A percentile compares a stretch with the other conserved stretches of the same genome.
Evolutionary conservation across 2,113 vertebrate species (phyloP).

Genomic region (Lathamus discolor): DNA sequence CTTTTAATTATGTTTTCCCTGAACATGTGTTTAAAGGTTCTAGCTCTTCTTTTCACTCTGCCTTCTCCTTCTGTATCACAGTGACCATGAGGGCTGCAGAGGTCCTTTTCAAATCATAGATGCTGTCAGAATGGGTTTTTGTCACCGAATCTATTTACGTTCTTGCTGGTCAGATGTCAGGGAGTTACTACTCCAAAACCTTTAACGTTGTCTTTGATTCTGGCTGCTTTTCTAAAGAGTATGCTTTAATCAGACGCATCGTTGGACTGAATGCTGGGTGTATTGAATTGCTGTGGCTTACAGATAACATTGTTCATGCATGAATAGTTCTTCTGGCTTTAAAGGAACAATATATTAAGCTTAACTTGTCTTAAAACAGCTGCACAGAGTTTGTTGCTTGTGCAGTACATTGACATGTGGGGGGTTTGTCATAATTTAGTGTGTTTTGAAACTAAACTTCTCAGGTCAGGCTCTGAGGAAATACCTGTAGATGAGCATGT

Average conservation of each 20-base stretch:
- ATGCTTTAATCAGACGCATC: neutral
- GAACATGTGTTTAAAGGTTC: neutral
- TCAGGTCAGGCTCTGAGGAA: neutral
- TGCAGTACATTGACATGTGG: neutral
- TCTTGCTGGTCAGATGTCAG: neutral
- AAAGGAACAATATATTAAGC: neutral
- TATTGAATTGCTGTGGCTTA: neutral
- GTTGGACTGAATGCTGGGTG: neutral
- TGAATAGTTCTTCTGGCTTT: neutral
- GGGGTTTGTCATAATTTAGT: neutral
- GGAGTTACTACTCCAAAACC: neutral
- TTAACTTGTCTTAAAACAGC: neutral
- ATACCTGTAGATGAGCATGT: neutral
- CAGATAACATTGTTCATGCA: neutral
- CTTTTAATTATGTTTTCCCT: neutral
- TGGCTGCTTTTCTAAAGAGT: neutral
- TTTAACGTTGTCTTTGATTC: neutral
- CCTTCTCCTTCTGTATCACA: rapidly evolving
- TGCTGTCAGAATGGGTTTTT: neutral
- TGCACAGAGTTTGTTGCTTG: neutral
- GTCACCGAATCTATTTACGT: neutral
- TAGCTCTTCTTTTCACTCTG: neutral
- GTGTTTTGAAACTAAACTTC: neutral
- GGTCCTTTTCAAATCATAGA: neutral
- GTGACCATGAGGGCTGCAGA: neutral